Base-by-base conservation (phyloP, 2,797 vertebrate species). In the Manis javanica region DNA sequence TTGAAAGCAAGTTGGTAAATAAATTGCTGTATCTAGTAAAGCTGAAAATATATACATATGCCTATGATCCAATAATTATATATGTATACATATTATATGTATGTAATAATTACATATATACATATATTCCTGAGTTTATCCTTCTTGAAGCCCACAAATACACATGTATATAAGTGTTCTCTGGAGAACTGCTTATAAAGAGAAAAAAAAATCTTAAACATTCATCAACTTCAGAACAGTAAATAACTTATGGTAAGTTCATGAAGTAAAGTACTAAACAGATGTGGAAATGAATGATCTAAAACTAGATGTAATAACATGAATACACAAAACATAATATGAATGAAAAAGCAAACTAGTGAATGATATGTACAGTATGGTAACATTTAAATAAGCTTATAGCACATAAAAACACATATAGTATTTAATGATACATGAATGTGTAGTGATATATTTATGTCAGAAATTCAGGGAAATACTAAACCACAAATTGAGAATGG, bases 1-100 rank as follows among this genome's bases (percentile, higher is more conserved):
- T 78, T 92, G 5, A 75, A 83, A 66, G 49, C 37, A 86, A 46
- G 61, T 91, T 61, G 7, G 18, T 82, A 87, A 57, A 31, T 75
- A 87, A 83, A 55, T 61, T 96, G 12, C 29, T 69, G 1, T 64
- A 90, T 55, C 10, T 69, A 57, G 13, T 74, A 92, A 96, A 96
- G 86, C 49, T 63, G 15, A 86, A 90, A 31, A 49, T 46, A 31
- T n/a, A 42, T 1, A 9, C 7, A 24, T 39, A 72, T 94, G 19
- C 1, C 16, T 64, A 9, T 81, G 75, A 77, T 3, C 12, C 46
- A 88, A 81, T 1, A 69, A 64, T 87, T 68, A 83, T 46, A 46
- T 68, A 83, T 87, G 53, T 15, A 34, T 49, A 31, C 39, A 7
- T 51, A 64, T 82, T 68, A 83, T 83, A 53, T 15, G 29, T 49